Percentiles rank a stretch among this genome's conserved stretches.
Conservation (phyloP, 2,113 vertebrate species). For the Tachuris rubrigastra region DNA sequence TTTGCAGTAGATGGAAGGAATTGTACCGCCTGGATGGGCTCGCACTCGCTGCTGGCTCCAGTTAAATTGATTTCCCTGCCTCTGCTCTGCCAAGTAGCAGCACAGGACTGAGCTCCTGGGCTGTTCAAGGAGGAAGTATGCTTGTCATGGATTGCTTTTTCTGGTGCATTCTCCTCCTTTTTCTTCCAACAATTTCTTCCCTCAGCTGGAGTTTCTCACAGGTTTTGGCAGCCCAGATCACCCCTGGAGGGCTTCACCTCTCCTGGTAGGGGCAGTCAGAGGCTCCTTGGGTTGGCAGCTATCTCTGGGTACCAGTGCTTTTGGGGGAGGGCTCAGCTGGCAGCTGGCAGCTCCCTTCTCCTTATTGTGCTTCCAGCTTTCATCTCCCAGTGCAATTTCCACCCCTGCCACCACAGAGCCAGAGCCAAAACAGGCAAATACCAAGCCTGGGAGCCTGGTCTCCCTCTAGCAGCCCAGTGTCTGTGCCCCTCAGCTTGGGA, state of each 20-base stretch:
- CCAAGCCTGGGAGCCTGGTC: background rate
- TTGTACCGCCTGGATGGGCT: accelerated
- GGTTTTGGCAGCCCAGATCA: background rate
- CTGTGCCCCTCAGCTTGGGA: background rate
- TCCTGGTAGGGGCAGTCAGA: background rate
- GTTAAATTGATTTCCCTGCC: background rate
- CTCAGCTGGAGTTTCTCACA: background rate
- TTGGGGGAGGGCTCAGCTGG: background rate
- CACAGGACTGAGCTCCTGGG: background rate
- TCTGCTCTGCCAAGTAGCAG: background rate
- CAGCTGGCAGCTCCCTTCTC: background rate
- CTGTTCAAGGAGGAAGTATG: background rate
- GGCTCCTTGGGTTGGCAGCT: background rate
- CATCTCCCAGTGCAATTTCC: background rate
- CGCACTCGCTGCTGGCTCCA: background rate
- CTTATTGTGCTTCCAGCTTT: background rate
- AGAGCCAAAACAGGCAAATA: background rate
- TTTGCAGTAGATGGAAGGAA: background rate
- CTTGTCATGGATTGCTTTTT: background rate
- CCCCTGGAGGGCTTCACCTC: background rate
- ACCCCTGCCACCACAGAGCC: background rate
- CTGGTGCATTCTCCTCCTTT: background rate
- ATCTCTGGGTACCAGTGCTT: background rate
- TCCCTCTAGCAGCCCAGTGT: background rate
- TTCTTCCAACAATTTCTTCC: background rate